Evolutionary conservation across 1,140 invertebrate genomes (phyloP).

Genomic region (Agrypnia vestita): DNA sequence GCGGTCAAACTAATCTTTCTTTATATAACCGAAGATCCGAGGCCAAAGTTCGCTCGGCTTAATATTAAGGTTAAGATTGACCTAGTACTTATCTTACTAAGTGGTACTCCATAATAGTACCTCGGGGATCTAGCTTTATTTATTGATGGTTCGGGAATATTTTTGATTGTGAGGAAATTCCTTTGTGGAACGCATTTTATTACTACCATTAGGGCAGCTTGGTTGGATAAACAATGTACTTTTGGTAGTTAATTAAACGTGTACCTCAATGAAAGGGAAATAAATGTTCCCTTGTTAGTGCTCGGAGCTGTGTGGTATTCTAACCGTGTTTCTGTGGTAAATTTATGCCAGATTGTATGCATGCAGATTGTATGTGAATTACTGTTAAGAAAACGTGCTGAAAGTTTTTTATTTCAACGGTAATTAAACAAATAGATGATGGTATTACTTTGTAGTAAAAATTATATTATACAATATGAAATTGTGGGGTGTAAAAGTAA

Average conservation of each 20-base stretch:
- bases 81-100: constrained; percentile 12
- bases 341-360: too few species aligned
- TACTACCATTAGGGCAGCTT: constrained; percentile 14
- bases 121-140: constrained; percentile 16
- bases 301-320: too few species aligned
- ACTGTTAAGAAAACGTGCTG: too few species aligned
- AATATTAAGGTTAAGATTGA: not conserved
- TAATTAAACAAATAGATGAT: too few species aligned
- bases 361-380: too few species aligned
- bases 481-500: too few species aligned
- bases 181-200: constrained; percentile 35
- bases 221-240: constrained; percentile 36
- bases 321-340: too few species aligned
- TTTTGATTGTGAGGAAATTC: constrained; percentile 33
- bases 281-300: too few species aligned
- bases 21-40: not conserved
- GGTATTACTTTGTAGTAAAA: too few species aligned
- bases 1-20: not conserved
- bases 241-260: constrained; percentile 21
- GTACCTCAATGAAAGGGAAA: too few species aligned
- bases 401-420: too few species aligned
- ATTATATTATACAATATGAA: too few species aligned
- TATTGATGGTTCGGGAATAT: constrained; percentile 33
- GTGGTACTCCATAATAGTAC: constrained; percentile 11
- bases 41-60: not conserved